Evolutionary conservation across 2,797 vertebrate genomes (phyloP).

Genomic region (Naso thynnoides): DNA sequence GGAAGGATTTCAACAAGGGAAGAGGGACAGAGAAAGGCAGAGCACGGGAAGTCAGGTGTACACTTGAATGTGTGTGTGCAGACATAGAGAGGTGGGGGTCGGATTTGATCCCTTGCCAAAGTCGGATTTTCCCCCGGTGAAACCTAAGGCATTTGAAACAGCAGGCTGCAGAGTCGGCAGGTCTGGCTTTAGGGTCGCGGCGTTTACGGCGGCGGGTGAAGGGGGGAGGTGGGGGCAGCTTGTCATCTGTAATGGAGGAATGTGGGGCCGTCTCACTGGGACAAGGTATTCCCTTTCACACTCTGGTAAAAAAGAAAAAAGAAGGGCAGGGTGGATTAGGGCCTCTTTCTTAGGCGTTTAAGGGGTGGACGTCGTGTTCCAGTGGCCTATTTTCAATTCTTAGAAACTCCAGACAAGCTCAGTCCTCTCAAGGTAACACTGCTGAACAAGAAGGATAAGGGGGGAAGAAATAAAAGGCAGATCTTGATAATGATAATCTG

Average conservation of each 20-base stretch:
- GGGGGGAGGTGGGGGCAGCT: conserved; percentile 36
- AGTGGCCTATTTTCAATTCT: conserved; percentile 69
- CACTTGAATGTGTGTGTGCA: conserved; percentile 32
- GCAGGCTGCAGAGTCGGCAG: conserved; percentile 66
- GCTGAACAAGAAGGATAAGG: conserved; percentile 3
- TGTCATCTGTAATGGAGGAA: conserved; percentile 80
- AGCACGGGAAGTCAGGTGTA: conserved; percentile 56
- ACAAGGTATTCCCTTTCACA: conserved; percentile 78
- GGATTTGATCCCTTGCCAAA: conserved; percentile 57
- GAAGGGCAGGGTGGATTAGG: conserved; percentile 52
- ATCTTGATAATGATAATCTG: no score
- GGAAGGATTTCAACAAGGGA: conserved; percentile 66
- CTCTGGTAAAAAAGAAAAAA: conserved; percentile 47
- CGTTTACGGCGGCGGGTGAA: conserved; percentile 10
- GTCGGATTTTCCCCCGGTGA: conserved; percentile 65
- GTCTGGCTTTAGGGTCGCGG: conserved; percentile 47
- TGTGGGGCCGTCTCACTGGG: conserved; percentile 71
- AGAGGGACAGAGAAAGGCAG: conserved; percentile 35
- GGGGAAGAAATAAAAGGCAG: no score
- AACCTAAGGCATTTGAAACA: conserved; percentile 73
- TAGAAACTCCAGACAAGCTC: conserved; percentile 45
- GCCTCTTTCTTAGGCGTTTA: conserved; percentile 49
- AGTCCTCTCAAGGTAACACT: conserved; percentile 29
- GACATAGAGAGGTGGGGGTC: conserved; percentile 22
- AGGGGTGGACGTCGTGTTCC: conserved; percentile 56